A percentile compares a stretch with the other conserved stretches of the same genome.
Evolutionary conservation across 2,113 vertebrate species (phyloP).

Genomic region (Phylloscopus trochilus): DNA sequence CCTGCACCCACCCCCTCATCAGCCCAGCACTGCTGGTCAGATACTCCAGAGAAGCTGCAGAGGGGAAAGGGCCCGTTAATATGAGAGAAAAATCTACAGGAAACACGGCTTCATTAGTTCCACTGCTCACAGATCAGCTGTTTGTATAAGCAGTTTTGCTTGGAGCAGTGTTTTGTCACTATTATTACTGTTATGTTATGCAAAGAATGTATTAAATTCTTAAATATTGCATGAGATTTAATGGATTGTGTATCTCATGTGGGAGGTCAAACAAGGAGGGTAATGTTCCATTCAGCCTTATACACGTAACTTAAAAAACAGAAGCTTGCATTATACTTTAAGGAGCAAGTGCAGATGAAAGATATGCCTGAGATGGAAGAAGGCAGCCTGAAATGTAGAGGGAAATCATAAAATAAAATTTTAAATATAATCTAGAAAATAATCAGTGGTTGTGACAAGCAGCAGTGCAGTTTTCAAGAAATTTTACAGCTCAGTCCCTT

Average conservation of each 20-base stretch:
- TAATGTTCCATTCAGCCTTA: neutral
- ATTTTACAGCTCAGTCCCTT: neutral
- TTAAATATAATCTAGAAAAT: neutral
- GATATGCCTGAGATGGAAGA: neutral
- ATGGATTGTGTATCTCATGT: neutral
- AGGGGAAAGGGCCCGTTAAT: neutral
- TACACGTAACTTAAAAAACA: neutral
- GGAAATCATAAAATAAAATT: neutral
- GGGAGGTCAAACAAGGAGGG: constrained; percentile 29
- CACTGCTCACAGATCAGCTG: neutral
- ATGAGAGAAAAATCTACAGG: neutral
- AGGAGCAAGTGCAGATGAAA: neutral
- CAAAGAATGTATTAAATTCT: constrained; percentile 48
- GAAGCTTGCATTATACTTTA: neutral
- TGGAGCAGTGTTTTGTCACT: constrained; percentile 4
- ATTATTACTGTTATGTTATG: neutral
- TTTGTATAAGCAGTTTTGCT: constrained; percentile 14
- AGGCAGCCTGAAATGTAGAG: neutral
- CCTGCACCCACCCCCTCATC: neutral
- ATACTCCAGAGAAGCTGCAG: neutral
- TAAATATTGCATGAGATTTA: constrained; percentile 50
- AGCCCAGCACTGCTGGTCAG: neutral
- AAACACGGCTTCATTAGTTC: neutral
- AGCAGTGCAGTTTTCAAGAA: neutral
- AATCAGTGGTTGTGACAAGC: neutral